A percentile compares a stretch with the other conserved stretches of the same genome.
phyloP scores from a whole-genome alignment of 2,888 invertebrate species.

The Itoplectis maculator region DNA sequence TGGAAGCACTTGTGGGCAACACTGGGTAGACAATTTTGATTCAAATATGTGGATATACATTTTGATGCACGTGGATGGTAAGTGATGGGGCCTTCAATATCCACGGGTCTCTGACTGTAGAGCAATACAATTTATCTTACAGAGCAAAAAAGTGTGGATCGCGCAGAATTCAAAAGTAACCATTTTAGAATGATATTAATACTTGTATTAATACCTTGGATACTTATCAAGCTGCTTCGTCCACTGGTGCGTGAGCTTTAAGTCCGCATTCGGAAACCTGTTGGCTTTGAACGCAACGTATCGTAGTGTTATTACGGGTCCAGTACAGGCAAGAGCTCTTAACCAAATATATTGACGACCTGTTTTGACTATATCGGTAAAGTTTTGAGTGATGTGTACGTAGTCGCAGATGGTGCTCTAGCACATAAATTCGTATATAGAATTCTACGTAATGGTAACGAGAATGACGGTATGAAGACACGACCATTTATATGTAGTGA shows the following conservation, averaged over 20 bases:
- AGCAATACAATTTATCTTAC: background rate
- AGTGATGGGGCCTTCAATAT: constrained; percentile 5
- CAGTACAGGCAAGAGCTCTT: background rate
- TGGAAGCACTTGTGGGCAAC: background rate
- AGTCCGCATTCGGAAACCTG: background rate
- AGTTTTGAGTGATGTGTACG: background rate
- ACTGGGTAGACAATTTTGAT: constrained; percentile 43
- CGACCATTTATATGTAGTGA: background rate
- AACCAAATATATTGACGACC: background rate
- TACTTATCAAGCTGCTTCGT: background rate
- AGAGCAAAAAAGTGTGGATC: background rate
- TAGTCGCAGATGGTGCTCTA: background rate
- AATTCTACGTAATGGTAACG: background rate
- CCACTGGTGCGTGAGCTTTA: background rate
- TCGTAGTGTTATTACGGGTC: background rate
- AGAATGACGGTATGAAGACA: background rate
- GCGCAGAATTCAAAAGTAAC: background rate
- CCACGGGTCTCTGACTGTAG: background rate
- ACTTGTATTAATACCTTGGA: background rate
- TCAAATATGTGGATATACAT: constrained; percentile 7
- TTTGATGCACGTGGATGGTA: background rate
- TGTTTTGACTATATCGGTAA: background rate
- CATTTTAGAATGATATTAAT: background rate
- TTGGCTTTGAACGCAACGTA: background rate
- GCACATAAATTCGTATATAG: background rate